A percentile compares a stretch with the other conserved stretches of the same genome.
phyloP scores from a whole-genome alignment of 2,888 invertebrate genomes.

The Dolichomitus sp. region DNA sequence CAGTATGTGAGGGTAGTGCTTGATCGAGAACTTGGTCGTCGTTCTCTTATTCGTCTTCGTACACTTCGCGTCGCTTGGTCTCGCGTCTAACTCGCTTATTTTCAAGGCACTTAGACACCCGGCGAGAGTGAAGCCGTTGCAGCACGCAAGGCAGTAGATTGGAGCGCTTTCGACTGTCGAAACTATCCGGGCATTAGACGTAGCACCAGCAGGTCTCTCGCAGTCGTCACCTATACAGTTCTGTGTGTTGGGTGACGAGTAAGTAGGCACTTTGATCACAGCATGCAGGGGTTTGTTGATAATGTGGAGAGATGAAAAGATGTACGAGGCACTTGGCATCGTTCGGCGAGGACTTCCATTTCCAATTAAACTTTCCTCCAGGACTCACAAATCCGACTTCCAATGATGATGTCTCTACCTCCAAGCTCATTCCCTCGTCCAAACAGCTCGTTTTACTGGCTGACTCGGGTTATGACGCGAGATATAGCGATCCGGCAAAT shows the following conservation, averaged over 20 bases:
- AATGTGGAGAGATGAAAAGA: slow-evolving; percentile 38
- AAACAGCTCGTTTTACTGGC: slow-evolving; percentile 24
- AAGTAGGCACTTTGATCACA: slow-evolving; percentile 30
- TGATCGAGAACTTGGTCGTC: slow-evolving; percentile 56
- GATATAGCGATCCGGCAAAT: slow-evolving; percentile 4
- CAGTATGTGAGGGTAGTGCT: slow-evolving; percentile 11
- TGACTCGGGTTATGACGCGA: slow-evolving; percentile 34
- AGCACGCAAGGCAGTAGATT: slow-evolving; percentile 44
- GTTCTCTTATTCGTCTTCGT: slow-evolving; percentile 44
- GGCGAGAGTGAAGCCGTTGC: slow-evolving; percentile 26
- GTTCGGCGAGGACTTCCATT: slow-evolving; percentile 55
- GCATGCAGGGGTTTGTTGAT: slow-evolving; percentile 31
- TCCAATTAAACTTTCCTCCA: slow-evolving; percentile 78
- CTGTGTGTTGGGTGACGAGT: neutral
- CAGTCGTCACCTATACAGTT: slow-evolving; percentile 12
- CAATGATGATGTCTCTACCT: slow-evolving; percentile 66
- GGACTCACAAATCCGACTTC: slow-evolving; percentile 75
- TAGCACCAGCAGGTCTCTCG: neutral
- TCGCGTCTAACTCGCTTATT: slow-evolving; percentile 50
- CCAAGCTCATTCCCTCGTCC: slow-evolving; percentile 63
- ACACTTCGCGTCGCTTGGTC: slow-evolving; percentile 24
- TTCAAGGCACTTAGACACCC: slow-evolving; percentile 55
- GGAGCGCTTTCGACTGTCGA: slow-evolving; percentile 50
- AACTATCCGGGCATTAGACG: slow-evolving; percentile 38
- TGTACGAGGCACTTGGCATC: slow-evolving; percentile 46